Conservation (phyloP, 1,140 invertebrate genomes). For the Drosophila micromelanica region DNA sequence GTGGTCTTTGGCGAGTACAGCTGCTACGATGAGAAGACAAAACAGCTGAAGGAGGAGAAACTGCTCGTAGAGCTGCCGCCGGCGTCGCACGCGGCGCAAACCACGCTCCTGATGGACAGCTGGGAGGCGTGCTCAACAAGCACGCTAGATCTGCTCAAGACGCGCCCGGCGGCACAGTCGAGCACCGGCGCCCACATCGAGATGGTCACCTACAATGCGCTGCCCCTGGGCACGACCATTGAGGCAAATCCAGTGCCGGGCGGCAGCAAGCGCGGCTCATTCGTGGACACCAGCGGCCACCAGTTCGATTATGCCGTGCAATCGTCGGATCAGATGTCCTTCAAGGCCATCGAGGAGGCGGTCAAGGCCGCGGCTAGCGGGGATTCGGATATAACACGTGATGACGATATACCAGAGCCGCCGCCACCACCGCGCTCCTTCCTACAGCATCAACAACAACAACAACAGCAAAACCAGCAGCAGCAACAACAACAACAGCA, state of each 20-base stretch:
- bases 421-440: constrained; percentile 88
- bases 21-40: constrained; percentile 87
- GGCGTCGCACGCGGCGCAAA: constrained; percentile 73
- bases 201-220: constrained; percentile 65
- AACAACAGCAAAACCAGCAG: constrained; percentile 82
- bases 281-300: constrained; percentile 54
- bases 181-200: constrained; percentile 52
- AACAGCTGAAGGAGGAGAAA: constrained; percentile 87
- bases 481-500: constrained; percentile 81
- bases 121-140: constrained; percentile 76
- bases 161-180: constrained; percentile 46
- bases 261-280: constrained; percentile 73
- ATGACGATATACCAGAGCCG: constrained; percentile 87
- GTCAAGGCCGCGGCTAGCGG: constrained; percentile 78
- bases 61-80: constrained; percentile 87
- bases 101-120: constrained; percentile 70
- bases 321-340: constrained; percentile 85
- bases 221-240: constrained; percentile 55
- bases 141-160: constrained; percentile 77
- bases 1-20: constrained; percentile 87
- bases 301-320: constrained; percentile 83
- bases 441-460: constrained; percentile 67
- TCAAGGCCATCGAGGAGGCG: constrained; percentile 85
- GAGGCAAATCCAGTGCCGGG: constrained; percentile 42
- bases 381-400: constrained; percentile 83